These are phyloP conservation scores for Steinernema khuongi DNA, from an alignment of 1,140 invertebrate genomes.

Conservation along the genomic window DNA sequence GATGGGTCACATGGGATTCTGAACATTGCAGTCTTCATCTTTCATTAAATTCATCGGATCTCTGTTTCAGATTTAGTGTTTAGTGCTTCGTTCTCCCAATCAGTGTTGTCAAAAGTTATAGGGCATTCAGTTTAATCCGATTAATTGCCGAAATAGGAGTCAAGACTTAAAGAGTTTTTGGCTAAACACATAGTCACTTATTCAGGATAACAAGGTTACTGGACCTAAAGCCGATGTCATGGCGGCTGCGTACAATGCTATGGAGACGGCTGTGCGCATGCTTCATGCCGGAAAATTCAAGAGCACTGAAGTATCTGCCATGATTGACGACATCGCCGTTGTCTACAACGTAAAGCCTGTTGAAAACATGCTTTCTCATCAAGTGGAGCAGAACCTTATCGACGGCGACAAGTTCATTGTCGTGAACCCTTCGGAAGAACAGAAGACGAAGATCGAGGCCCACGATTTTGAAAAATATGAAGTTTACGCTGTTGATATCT, in stretches of 20 bases:
- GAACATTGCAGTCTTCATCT: constrained; percentile 12
- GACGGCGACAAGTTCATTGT: constrained; percentile 98
- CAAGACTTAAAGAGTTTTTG: not conserved
- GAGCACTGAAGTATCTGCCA: constrained; percentile 73
- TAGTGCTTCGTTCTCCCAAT: constrained; percentile 12
- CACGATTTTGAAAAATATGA: constrained; percentile 90
- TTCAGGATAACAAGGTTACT: constrained; percentile 61
- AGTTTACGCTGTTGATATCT: constrained; percentile 95
- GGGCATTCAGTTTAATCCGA: too few relatives aligned
- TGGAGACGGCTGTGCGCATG: constrained; percentile 84
- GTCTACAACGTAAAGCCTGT: constrained; percentile 92
- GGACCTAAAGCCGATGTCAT: constrained; percentile 90
- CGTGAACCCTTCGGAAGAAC: constrained; percentile 92
- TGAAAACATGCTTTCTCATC: constrained; percentile 95
- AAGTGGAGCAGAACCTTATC: constrained; percentile 77
- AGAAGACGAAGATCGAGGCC: constrained; percentile 91
- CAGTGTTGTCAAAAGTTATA: too few relatives aligned
- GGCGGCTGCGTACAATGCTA: constrained; percentile 84
- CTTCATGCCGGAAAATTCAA: constrained; percentile 85
- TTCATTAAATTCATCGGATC: not conserved
- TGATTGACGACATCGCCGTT: constrained; percentile 84
- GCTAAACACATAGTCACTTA: not conserved
- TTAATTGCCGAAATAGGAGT: too few relatives aligned
- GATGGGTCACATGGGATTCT: too few relatives aligned
- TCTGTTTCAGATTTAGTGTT: not conserved